Evolutionary conservation across 2,797 vertebrate genomes (phyloP).

Genomic region (Chaetodon trifasciatus): DNA sequence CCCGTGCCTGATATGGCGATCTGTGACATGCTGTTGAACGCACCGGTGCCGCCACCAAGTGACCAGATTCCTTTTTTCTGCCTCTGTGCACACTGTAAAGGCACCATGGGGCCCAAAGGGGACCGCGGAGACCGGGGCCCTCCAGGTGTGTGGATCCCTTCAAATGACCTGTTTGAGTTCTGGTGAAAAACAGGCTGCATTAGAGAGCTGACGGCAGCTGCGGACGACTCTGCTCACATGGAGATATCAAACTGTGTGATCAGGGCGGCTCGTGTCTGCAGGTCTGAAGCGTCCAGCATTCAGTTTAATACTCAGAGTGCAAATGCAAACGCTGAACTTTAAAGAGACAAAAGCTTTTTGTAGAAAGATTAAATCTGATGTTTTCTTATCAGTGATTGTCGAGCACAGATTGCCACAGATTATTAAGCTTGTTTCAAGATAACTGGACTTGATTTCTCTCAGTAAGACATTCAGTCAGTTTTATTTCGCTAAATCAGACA

Average conservation of each 20-base stretch:
- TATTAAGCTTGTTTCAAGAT: not conserved
- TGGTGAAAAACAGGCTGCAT: no score
- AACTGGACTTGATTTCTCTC: no score
- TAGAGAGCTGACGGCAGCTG: not conserved
- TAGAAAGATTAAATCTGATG: not conserved
- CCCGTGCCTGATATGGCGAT: not conserved
- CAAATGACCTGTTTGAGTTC: not conserved
- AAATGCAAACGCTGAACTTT: not conserved
- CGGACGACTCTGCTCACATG: not conserved
- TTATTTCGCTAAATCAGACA: no score
- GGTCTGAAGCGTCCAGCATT: no score
- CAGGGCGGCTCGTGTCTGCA: no score
- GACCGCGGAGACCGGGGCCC: slow-evolving; percentile 76
- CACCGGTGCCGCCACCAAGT: slow-evolving; percentile 56
- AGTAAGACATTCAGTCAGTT: no score
- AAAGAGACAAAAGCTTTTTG: not conserved
- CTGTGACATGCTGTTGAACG: slow-evolving; percentile 77
- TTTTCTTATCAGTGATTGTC: not conserved
- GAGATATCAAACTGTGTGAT: not conserved
- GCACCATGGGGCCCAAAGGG: slow-evolving; percentile 75
- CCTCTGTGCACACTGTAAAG: slow-evolving; percentile 79
- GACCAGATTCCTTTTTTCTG: slow-evolving; percentile 80
- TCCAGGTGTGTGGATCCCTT: slow-evolving; percentile 64
- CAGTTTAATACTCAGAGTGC: not conserved
- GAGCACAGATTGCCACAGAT: not conserved